phyloP scores from a whole-genome alignment of 1,140 invertebrate genomes.

The Tyrophagus putrescentiae region DNA sequence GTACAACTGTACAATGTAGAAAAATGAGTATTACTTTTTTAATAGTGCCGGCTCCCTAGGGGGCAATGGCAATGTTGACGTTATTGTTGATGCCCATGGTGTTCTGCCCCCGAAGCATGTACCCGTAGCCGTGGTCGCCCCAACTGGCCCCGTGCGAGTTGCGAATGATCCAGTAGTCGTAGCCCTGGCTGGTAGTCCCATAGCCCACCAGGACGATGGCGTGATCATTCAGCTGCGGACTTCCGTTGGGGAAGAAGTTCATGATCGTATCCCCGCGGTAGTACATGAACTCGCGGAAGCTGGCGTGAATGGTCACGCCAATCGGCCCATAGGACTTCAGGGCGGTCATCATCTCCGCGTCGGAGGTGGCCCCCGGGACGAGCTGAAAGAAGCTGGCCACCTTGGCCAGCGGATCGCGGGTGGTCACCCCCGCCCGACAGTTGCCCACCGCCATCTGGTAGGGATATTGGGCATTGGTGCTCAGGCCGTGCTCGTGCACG shows the following conservation, averaged over 20 bases:
- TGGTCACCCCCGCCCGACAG: slow-evolving; percentile 34
- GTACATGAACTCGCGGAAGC: slow-evolving; percentile 33
- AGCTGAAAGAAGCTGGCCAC: slow-evolving; percentile 33
- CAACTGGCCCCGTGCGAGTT: slow-evolving; percentile 20
- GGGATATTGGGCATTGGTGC: slow-evolving; percentile 34
- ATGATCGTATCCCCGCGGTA: slow-evolving; percentile 21
- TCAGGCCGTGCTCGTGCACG: slow-evolving; percentile 29
- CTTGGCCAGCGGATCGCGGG: not conserved
- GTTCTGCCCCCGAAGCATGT: slow-evolving; percentile 4
- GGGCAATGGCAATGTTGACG: no score
- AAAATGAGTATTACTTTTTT: no score
- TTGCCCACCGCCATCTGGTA: slow-evolving; percentile 28
- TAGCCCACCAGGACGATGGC: not conserved
- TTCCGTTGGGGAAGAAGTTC: not conserved
- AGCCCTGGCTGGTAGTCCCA: not conserved
- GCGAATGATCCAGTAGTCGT: slow-evolving; percentile 20
- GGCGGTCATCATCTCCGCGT: slow-evolving; percentile 32
- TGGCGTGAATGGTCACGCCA: slow-evolving; percentile 37
- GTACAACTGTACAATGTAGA: no score
- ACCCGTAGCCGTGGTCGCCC: slow-evolving; percentile 20
- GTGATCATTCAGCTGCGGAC: not conserved
- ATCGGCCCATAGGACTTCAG: slow-evolving; percentile 34
- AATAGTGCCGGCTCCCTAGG: no score
- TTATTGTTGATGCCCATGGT: no score
- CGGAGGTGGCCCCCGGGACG: slow-evolving; percentile 32